Evolutionary conservation across 1,140 invertebrate genomes (phyloP).

Genomic region (Episyrphus balteatus): DNA sequence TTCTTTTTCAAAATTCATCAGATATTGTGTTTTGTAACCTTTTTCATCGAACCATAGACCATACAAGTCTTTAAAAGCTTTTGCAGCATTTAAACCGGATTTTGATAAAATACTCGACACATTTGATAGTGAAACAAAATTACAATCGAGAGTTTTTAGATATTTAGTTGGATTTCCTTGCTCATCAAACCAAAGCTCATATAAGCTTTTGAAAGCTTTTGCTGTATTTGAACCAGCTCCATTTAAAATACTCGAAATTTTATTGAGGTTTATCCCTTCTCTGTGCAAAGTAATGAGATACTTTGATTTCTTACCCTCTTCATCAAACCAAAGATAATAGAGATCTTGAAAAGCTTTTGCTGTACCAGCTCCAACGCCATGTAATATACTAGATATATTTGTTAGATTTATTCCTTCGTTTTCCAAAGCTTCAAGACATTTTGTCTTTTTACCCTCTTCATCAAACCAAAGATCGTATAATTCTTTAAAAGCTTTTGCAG

Average conservation of each 20-base stretch:
- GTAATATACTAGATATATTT: constrained; percentile 16
- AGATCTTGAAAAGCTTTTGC: constrained; percentile 13
- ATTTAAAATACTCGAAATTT: constrained; percentile 9
- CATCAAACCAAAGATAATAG: constrained; percentile 14
- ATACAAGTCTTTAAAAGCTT: constrained; percentile 11
- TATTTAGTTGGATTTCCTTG: constrained; percentile 8
- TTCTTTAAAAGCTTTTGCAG: constrained; percentile 12
- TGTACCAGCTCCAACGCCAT: constrained; percentile 14
- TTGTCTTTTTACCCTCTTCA: constrained; percentile 11
- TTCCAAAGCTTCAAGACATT: constrained; percentile 3
- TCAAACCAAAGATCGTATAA: constrained; percentile 16
- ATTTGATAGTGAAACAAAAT: constrained; percentile 6
- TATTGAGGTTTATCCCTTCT: constrained; percentile 7
- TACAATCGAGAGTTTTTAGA: constrained; percentile 8
- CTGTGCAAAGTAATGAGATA: constrained; percentile 15
- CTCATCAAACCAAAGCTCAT: constrained; percentile 9
- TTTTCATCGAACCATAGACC: constrained; percentile 15
- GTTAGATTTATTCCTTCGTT: constrained; percentile 5
- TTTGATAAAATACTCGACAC: constrained; percentile 6
- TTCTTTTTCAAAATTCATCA: constrained; percentile 14
- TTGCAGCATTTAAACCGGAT: not conserved
- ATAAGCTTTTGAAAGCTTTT: constrained; percentile 8
- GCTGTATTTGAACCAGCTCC: constrained; percentile 8
- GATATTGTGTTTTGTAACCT: constrained; percentile 18
- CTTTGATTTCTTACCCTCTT: constrained; percentile 16